phyloP scores from a whole-genome alignment of 2,888 invertebrate genomes.

The Gymnosoma rotundatum region DNA sequence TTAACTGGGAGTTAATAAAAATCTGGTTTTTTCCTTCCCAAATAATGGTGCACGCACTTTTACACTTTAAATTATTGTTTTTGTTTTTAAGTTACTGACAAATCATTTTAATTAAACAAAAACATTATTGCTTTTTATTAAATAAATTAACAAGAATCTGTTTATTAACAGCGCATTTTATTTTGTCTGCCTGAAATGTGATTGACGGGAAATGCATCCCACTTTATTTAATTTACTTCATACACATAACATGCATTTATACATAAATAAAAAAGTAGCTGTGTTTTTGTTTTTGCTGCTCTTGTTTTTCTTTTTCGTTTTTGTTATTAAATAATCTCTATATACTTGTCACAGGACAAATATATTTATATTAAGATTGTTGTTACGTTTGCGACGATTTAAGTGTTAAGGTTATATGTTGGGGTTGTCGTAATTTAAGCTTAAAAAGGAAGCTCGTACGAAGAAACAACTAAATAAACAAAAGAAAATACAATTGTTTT shows the following conservation, averaged over 20 bases:
- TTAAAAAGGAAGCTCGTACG: too few relatives aligned
- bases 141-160: slow-evolving; percentile 8
- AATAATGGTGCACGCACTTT: background rate
- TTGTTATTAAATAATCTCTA: slow-evolving; percentile 29
- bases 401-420: too few relatives aligned
- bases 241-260: background rate
- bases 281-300: slow-evolving; percentile 12
- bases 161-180: background rate
- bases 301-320: slow-evolving; percentile 9
- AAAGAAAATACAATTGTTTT: too few relatives aligned
- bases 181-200: slow-evolving; percentile 37
- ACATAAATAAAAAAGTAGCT: slow-evolving; percentile 6
- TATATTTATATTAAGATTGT: background rate
- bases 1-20: background rate
- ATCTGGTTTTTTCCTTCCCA: background rate
- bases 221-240: slow-evolving; percentile 23
- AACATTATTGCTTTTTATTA: slow-evolving; percentile 13
- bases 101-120: slow-evolving; percentile 24
- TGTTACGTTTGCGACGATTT: background rate
- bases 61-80: background rate
- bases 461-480: too few relatives aligned
- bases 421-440: too few relatives aligned
- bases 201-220: slow-evolving; percentile 58
- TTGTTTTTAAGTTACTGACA: slow-evolving; percentile 4
- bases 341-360: background rate